Percentiles rank a stretch among this genome's conserved stretches.
Evolutionary conservation across 2,888 invertebrate species (phyloP).

Genomic region (Aphodius sticticus): DNA sequence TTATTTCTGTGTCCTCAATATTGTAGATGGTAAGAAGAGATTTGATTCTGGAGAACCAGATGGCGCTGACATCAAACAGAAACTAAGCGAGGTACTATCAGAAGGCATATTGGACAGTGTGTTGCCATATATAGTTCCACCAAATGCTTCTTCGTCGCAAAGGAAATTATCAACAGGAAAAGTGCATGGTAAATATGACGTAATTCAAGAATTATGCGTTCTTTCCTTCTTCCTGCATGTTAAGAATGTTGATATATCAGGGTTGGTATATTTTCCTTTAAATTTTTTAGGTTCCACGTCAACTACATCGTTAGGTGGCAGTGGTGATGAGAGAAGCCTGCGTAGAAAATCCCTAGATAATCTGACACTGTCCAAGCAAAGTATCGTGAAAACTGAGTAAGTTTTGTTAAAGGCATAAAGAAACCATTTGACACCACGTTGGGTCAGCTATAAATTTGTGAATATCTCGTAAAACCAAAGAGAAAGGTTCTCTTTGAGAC

Average conservation of each 20-base stretch:
- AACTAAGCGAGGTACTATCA: constrained; percentile 69
- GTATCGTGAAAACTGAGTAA: constrained; percentile 42
- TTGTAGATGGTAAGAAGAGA: constrained; percentile 23
- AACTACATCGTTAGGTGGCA: not conserved
- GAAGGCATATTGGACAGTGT: constrained; percentile 87
- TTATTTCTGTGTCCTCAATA: not conserved
- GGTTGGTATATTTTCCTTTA: not conserved
- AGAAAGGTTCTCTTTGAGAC: too few species aligned
- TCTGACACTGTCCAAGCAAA: constrained; percentile 16
- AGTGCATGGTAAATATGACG: constrained; percentile 20
- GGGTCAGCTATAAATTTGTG: not conserved
- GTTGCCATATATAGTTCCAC: constrained; percentile 75
- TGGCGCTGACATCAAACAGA: constrained; percentile 46
- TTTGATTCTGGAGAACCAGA: constrained; percentile 27
- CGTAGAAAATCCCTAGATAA: constrained; percentile 32
- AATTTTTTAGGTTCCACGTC: not conserved
- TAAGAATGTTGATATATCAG: too few species aligned
- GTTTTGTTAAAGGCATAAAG: constrained; percentile 22
- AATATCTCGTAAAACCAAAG: too few species aligned
- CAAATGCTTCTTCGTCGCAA: constrained; percentile 57
- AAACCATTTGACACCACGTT: too few species aligned
- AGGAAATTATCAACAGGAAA: constrained; percentile 31
- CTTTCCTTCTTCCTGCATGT: too few species aligned
- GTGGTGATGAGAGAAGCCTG: not conserved
- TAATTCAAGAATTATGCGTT: not conserved